phyloP scores from a whole-genome alignment of 1,140 invertebrate genomes.

The Artemia franciscana region DNA sequence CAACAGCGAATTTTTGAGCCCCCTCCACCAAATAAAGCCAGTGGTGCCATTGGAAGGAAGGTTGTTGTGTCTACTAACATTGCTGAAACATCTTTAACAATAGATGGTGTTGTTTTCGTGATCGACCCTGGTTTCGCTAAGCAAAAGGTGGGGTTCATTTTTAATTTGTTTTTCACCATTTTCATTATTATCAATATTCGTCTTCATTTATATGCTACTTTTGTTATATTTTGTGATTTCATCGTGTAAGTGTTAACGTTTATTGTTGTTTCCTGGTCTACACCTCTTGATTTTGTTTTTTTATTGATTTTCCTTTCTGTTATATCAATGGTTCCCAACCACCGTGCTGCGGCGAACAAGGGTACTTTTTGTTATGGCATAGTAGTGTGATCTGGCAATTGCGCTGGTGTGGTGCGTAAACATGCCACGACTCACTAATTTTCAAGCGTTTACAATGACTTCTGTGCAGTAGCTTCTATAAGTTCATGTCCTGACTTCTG shows the following conservation, averaged over 20 bases:
- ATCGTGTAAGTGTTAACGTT: too few species aligned
- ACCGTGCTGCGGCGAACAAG: too few species aligned
- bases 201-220: background rate
- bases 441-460: too few species aligned
- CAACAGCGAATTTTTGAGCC: slow-evolving; percentile 96
- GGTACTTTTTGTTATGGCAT: too few species aligned
- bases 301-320: too few species aligned
- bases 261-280: background rate
- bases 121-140: slow-evolving; percentile 99
- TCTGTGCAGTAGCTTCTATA: too few species aligned
- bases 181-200: background rate
- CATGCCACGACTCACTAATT: too few species aligned
- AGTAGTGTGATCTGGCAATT: too few species aligned
- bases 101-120: slow-evolving; percentile 99
- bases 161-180: background rate
- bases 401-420: too few species aligned
- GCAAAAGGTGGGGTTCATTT: slow-evolving; percentile 46
- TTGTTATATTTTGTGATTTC: too few species aligned
- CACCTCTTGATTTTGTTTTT: slow-evolving; percentile 7
- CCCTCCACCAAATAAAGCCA: slow-evolving; percentile 69
- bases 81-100: slow-evolving; percentile 95
- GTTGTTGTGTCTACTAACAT: slow-evolving; percentile 97
- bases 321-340: too few species aligned
- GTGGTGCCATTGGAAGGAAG: slow-evolving; percentile 84
- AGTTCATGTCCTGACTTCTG: too few species aligned